Percentiles rank a stretch among this genome's conserved stretches.
Evolutionary conservation across 2,888 invertebrate species (phyloP).

Genomic region (Drosophila barbarae): DNA sequence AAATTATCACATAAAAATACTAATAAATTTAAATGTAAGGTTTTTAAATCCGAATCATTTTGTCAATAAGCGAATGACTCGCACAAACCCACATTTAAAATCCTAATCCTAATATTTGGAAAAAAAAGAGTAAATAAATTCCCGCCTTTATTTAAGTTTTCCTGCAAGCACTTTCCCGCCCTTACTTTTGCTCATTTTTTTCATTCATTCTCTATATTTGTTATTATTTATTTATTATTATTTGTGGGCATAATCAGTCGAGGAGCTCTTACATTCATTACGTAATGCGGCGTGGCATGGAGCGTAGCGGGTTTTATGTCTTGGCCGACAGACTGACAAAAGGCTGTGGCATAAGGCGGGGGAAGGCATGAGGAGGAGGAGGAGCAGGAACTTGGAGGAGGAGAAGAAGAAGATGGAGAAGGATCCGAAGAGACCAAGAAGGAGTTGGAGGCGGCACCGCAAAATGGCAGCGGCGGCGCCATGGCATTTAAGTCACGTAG

Average conservation of each 20-base stretch:
- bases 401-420: neutral
- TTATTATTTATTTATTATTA: slow-evolving; percentile 47
- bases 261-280: slow-evolving; percentile 61
- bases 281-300: slow-evolving; percentile 51
- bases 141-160: too few species aligned
- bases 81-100: neutral
- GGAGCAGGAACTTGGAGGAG: neutral
- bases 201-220: neutral
- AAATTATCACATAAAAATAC: too few species aligned
- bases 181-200: neutral
- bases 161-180: neutral
- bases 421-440: neutral
- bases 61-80: too few species aligned
- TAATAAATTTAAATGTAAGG: too few species aligned
- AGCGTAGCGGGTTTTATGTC: slow-evolving; percentile 47
- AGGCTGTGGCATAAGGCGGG: neutral
- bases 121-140: neutral
- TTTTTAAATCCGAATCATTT: too few species aligned
- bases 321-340: slow-evolving; percentile 32
- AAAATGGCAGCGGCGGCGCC: slow-evolving; percentile 53
- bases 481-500: slow-evolving; percentile 73
- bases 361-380: neutral
- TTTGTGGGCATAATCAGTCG: slow-evolving; percentile 55
- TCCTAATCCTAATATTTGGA: neutral
- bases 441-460: slow-evolving; percentile 36